Evolutionary conservation across 2,888 invertebrate species (phyloP).

Genomic region (Vannuccia rotundouncinata): DNA sequence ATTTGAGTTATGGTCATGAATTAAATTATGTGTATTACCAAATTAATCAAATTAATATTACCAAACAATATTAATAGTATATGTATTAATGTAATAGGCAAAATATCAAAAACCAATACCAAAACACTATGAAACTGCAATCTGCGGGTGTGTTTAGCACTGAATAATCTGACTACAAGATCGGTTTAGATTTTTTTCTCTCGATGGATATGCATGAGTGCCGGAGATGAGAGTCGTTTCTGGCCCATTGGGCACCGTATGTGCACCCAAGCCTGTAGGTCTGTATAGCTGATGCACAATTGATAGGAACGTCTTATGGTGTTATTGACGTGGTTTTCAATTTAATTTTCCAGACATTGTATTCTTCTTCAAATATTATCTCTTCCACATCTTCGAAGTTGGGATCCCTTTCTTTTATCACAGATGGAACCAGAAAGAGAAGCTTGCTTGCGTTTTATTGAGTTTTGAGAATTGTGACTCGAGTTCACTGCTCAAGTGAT

Average conservation of each 20-base stretch:
- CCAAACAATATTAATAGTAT: conserved; percentile 9
- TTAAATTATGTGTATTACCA: too few species aligned
- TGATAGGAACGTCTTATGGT: not conserved
- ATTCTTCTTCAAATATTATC: conserved; percentile 16
- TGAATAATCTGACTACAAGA: conserved; percentile 29
- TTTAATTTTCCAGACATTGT: conserved; percentile 10
- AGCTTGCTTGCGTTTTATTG: not conserved
- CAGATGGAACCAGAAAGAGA: not conserved
- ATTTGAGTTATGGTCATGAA: too few species aligned
- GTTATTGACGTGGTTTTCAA: not conserved
- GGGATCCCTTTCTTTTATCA: not conserved
- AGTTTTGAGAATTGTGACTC: conserved; percentile 1
- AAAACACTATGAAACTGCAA: conserved; percentile 24
- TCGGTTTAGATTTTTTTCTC: conserved; percentile 31
- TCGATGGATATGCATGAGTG: conserved; percentile 35
- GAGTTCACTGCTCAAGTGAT: conserved; percentile 17
- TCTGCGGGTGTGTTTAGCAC: conserved; percentile 24
- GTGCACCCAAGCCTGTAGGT: conserved; percentile 30
- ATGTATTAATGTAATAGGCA: not conserved
- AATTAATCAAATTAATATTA: too few species aligned
- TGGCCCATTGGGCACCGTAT: conserved; percentile 33
- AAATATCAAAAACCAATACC: not conserved
- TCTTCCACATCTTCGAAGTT: not conserved
- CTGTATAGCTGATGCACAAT: conserved; percentile 32
- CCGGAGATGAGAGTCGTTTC: conserved; percentile 33